A percentile compares a stretch with the other conserved stretches of the same genome.
phyloP scores from a whole-genome alignment of 2,888 invertebrate species.

The Mythimna impura region DNA sequence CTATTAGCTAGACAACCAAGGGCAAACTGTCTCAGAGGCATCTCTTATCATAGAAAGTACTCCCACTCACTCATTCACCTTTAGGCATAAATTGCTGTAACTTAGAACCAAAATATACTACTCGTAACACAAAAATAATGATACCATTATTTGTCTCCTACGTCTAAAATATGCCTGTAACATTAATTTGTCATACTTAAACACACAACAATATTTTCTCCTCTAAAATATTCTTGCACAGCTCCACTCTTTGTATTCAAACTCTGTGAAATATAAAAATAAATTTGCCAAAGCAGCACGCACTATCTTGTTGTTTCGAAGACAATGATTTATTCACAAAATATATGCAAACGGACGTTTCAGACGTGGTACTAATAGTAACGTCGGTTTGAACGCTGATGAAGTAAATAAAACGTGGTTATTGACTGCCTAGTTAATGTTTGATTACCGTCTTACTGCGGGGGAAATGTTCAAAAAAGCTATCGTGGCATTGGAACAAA shows the following conservation, averaged over 20 bases:
- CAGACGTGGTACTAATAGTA: conserved; percentile 59
- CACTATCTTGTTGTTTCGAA: conserved; percentile 84
- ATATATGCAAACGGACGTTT: conserved; percentile 72
- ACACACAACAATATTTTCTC: conserved; percentile 45
- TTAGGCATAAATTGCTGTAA: neutral
- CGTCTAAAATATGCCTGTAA: conserved; percentile 29
- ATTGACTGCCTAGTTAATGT: conserved; percentile 2
- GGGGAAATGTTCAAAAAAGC: too few relatives aligned
- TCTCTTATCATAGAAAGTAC: neutral
- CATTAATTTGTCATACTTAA: conserved; percentile 45
- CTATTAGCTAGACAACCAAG: neutral
- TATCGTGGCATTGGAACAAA: too few relatives aligned
- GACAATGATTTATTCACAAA: conserved; percentile 85
- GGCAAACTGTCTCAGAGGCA: neutral
- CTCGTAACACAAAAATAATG: conserved; percentile 6
- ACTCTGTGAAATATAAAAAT: conserved; percentile 79
- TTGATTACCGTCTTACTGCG: neutral
- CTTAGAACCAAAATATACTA: neutral
- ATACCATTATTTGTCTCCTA: conserved; percentile 10
- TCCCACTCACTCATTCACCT: neutral
- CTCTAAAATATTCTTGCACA: conserved; percentile 45
- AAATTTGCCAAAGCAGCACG: conserved; percentile 85
- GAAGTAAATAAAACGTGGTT: conserved; percentile 47
- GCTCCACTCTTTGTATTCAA: conserved; percentile 69
- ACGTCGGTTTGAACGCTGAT: conserved; percentile 46